phyloP scores from a whole-genome alignment of 1,140 invertebrate species.

The Cydia pomonella region DNA sequence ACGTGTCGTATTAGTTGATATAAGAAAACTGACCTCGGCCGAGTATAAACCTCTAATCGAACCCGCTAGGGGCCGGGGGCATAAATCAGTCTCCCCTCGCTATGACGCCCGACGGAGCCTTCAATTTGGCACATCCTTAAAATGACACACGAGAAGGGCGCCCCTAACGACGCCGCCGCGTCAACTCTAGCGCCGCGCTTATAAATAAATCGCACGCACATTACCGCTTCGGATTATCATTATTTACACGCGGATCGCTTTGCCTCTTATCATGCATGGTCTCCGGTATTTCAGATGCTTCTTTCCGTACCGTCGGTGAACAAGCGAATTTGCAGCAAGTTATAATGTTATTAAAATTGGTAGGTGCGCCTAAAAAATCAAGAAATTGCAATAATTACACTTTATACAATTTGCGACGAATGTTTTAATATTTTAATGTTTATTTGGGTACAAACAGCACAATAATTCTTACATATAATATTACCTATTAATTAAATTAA shows the following conservation, averaged over 20 bases:
- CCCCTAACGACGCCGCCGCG: slow-evolving; percentile 70
- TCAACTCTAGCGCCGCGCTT: slow-evolving; percentile 59
- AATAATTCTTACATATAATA: no score
- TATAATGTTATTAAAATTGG: neutral
- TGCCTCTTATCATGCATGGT: slow-evolving; percentile 7
- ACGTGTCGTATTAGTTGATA: slow-evolving; percentile 37
- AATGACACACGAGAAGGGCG: slow-evolving; percentile 77
- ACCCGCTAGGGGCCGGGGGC: slow-evolving; percentile 55
- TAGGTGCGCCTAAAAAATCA: neutral
- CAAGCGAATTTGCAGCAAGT: neutral
- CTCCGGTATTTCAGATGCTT: neutral
- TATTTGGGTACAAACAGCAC: no score
- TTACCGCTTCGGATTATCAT: slow-evolving; percentile 50
- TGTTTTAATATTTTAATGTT: no score
- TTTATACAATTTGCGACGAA: no score
- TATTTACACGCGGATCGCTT: slow-evolving; percentile 35
- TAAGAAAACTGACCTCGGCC: slow-evolving; percentile 73
- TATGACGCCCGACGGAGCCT: slow-evolving; percentile 74
- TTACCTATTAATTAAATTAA: no score
- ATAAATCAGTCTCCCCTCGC: slow-evolving; percentile 77
- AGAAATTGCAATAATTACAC: no score
- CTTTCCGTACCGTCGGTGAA: neutral
- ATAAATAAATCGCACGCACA: slow-evolving; percentile 64
- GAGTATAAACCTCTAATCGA: slow-evolving; percentile 75
- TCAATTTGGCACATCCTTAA: slow-evolving; percentile 80